These are phyloP conservation scores for Ctenopoma kingsleyae DNA, from an alignment of 2,797 vertebrate species.

Conservation along the genomic window DNA sequence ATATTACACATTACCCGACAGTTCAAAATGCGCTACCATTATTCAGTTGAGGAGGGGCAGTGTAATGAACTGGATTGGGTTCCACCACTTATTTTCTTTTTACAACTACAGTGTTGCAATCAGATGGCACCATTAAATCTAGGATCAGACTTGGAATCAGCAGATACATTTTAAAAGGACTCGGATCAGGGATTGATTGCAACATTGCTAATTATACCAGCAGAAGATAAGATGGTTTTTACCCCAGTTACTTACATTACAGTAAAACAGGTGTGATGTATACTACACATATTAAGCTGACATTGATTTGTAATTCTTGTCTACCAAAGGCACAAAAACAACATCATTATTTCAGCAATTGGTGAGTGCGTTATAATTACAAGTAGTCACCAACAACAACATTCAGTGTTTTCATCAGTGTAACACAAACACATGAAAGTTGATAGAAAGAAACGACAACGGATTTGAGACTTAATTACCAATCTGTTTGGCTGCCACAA, in stretches of 20 bases:
- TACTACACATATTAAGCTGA: background rate
- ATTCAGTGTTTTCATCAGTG: slow-evolving; percentile 5
- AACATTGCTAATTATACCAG: background rate
- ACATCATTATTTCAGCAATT: background rate
- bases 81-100: no score
- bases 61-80: no score
- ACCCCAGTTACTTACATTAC: background rate
- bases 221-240: background rate
- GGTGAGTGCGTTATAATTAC: background rate
- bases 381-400: background rate
- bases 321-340: background rate
- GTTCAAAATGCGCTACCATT: no score
- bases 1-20: no score
- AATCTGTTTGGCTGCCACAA: slow-evolving; percentile 94
- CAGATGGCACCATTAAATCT: no score
- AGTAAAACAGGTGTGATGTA: background rate
- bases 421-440: slow-evolving; percentile 21
- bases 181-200: no score
- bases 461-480: slow-evolving; percentile 81
- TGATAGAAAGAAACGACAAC: slow-evolving; percentile 10
- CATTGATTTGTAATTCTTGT: background rate
- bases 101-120: no score
- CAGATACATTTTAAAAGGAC: no score
- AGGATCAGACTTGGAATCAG: no score
- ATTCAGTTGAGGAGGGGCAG: no score